Base-by-base conservation (phyloP, 2,888 invertebrate genomes). In the Tethea ocularis region DNA sequence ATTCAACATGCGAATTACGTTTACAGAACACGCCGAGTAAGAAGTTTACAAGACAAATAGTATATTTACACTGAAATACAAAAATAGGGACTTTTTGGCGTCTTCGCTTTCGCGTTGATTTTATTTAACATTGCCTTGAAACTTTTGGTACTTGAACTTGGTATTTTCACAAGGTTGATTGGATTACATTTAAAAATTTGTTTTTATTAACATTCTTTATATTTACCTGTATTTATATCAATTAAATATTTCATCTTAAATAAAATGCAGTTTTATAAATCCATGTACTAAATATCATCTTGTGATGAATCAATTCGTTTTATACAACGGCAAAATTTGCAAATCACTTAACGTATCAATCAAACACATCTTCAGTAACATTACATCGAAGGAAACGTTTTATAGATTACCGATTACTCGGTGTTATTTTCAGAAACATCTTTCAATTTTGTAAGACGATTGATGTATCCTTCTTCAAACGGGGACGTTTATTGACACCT, bases 21-120 rank as follows among this genome's bases (percentile, higher is more conserved):
- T 75, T 68, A 69, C 72, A 68, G 69, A 72, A 67, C 70, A 72
- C 68, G 64, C 67, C 65, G 64, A 60, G 63, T 61, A 66, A 66
- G 64, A 71, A 75, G 69, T 75, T 74, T 68, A 61, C 64, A 67
- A 75, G 71, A 69, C 69, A 77, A 74, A 74, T 73, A 73, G 33
- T 33, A 33, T 33, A 33, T 33, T 67, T 67, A 62, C 64, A 59
- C 46, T 51, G 57, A 55, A 52, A 51, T 61, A 54, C 57, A 57
- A 38, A 52, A 51, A 51, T 53, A 33, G 46, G 59, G 51, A 53
- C 29, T 22, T 59, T 33, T 29, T 51, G 33, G 13, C 11, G 2
- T 13, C 13, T 3, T 13, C 33, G 33, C 3, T 33, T 33, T 2
- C 1, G 33, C 33, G 33, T 33, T 33, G 33, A 53, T 53, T 53